phyloP scores from a whole-genome alignment of 2,113 vertebrate genomes.

The Vanacampus margaritifer region DNA sequence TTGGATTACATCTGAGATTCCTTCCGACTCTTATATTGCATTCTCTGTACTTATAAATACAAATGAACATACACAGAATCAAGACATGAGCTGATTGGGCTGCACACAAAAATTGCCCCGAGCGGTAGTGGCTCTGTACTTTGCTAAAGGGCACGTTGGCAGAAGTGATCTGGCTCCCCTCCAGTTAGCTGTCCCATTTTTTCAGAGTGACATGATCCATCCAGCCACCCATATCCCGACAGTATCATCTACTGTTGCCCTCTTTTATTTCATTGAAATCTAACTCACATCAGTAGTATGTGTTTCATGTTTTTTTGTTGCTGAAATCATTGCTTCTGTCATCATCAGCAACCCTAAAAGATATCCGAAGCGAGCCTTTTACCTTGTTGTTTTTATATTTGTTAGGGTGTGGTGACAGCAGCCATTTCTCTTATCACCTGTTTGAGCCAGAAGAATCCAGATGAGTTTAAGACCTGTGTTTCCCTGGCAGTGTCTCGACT shows the following conservation, averaged over 20 bases:
- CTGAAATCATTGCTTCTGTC: neutral
- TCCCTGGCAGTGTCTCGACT: slow-evolving; percentile 87
- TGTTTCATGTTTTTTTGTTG: neutral
- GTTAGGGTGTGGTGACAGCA: slow-evolving; percentile 87
- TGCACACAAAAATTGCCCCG: neutral
- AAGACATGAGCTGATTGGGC: neutral
- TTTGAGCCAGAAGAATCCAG: slow-evolving; percentile 90
- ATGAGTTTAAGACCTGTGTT: slow-evolving; percentile 91
- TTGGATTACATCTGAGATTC: neutral
- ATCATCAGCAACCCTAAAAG: neutral
- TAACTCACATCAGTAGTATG: neutral
- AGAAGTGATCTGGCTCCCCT: neutral
- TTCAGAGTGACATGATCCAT: neutral
- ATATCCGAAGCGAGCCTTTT: neutral
- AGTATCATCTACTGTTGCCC: neutral
- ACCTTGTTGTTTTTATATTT: neutral
- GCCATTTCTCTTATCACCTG: slow-evolving; percentile 88
- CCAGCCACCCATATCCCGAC: too few species aligned
- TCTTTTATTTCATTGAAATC: neutral
- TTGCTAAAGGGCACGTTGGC: neutral
- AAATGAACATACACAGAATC: neutral
- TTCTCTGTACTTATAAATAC: neutral
- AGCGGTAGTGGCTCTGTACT: neutral
- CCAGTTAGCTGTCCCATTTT: neutral
- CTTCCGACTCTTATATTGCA: neutral